A percentile compares a stretch with the other conserved stretches of the same genome.
Evolutionary conservation across 2,797 vertebrate genomes (phyloP).

Genomic region (Protonibea diacanthus): DNA sequence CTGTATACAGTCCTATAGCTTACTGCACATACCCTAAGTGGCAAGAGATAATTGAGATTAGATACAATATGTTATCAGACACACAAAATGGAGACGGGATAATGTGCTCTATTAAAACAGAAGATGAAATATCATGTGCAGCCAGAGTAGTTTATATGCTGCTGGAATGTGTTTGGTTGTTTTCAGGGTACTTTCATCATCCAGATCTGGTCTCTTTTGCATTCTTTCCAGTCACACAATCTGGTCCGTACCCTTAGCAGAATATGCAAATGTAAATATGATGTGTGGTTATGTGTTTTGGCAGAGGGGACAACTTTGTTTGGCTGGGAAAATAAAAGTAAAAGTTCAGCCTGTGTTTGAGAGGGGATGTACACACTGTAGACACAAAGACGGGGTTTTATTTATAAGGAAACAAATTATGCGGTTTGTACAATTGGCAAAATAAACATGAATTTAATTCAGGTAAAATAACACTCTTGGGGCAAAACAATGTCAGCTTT

Average conservation of each 20-base stretch:
- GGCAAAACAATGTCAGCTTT: background rate
- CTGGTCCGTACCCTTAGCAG: conserved; percentile 15
- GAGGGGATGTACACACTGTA: background rate
- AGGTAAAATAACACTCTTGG: background rate
- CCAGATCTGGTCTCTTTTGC: conserved; percentile 13
- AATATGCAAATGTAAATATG: conserved; percentile 37
- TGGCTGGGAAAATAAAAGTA: conserved; percentile 14
- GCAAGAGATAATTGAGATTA: background rate
- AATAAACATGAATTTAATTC: conserved; percentile 25
- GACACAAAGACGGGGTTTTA: conserved; percentile 2
- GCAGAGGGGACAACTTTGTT: background rate
- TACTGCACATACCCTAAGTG: too few species aligned
- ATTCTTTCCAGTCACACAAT: conserved; percentile 21
- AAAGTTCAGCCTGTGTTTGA: conserved; percentile 24
- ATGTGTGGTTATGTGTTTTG: conserved; percentile 35
- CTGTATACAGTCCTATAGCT: background rate
- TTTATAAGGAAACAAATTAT: conserved; percentile 20
- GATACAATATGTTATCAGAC: background rate
- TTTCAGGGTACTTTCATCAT: conserved; percentile 17
- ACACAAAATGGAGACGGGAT: background rate
- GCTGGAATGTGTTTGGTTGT: conserved; percentile 12
- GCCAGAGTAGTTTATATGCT: background rate
- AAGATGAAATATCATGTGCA: background rate
- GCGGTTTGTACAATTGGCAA: background rate
- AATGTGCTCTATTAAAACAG: background rate